Evolutionary conservation across 2,113 vertebrate genomes (phyloP).

Genomic region (Entelurus aequoreus): DNA sequence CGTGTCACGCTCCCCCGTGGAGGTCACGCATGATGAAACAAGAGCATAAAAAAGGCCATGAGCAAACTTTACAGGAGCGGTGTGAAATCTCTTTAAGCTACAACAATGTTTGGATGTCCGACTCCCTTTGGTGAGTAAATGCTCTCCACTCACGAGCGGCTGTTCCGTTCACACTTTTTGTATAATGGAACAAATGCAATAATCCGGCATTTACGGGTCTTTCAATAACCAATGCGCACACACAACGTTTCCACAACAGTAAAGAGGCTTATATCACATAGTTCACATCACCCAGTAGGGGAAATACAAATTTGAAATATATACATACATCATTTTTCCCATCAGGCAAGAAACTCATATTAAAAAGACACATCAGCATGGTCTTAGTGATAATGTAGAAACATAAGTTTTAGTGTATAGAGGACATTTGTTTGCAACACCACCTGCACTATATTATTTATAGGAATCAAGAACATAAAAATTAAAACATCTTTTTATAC

Average conservation of each 20-base stretch:
- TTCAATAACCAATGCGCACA: neutral
- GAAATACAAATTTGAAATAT: constrained; percentile 1
- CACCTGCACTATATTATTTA: no score
- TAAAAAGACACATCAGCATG: no score
- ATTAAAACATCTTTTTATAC: no score
- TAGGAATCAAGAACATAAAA: no score
- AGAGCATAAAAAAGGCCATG: constrained; percentile 48
- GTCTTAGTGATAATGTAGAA: no score
- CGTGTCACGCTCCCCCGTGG: constrained; percentile 24
- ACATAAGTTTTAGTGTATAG: no score
- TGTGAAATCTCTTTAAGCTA: constrained; percentile 43
- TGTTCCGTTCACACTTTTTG: constrained; percentile 15
- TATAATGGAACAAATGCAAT: constrained; percentile 25
- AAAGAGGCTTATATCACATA: constrained; percentile 12
- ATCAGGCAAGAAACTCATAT: no score
- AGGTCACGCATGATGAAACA: constrained; percentile 39
- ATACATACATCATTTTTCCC: no score
- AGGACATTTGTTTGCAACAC: no score
- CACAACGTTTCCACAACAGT: neutral
- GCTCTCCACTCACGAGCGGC: constrained; percentile 23
- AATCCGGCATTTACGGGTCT: constrained; percentile 5
- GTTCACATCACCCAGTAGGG: neutral
- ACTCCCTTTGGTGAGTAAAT: constrained; percentile 28
- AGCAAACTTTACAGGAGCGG: constrained; percentile 45
- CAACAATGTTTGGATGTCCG: constrained; percentile 8